A percentile compares a stretch with the other conserved stretches of the same genome.
Evolutionary conservation across 1,140 invertebrate species (phyloP).

Genomic region (Brachionus plicatilis): DNA sequence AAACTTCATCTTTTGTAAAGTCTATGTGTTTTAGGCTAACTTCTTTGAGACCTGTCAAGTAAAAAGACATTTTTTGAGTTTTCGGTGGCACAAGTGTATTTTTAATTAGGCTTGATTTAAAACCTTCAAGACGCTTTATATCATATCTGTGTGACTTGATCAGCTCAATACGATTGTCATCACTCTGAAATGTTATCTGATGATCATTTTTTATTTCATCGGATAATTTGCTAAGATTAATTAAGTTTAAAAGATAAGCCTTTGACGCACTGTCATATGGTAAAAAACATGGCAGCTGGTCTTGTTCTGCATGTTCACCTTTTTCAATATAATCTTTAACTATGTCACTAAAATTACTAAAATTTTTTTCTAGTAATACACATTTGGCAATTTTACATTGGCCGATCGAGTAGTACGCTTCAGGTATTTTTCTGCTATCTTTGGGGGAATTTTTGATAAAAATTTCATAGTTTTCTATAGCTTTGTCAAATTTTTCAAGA

Average conservation of each 20-base stretch:
- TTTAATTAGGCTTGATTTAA: background rate
- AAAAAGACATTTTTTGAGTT: background rate
- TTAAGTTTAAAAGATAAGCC: background rate
- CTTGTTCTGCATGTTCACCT: background rate
- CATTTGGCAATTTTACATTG: too few relatives aligned
- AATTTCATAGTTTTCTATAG: background rate
- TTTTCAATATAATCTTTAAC: background rate
- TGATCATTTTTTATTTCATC: background rate
- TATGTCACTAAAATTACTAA: too few relatives aligned
- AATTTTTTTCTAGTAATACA: too few relatives aligned
- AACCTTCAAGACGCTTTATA: background rate
- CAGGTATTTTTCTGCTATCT: background rate
- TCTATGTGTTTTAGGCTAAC: background rate
- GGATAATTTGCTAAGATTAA: background rate
- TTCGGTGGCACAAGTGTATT: background rate
- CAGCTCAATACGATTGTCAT: background rate
- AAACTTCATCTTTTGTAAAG: background rate
- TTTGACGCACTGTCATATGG: background rate
- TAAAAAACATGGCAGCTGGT: constrained; percentile 11
- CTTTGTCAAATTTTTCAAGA: background rate
- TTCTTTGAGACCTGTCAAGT: background rate
- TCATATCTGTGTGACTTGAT: background rate
- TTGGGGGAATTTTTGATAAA: background rate
- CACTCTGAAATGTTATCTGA: background rate
- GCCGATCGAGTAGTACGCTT: background rate